These are phyloP conservation scores for Lasioglossum vierecki DNA, from an alignment of 2,888 invertebrate species.

Conservation along the genomic window DNA sequence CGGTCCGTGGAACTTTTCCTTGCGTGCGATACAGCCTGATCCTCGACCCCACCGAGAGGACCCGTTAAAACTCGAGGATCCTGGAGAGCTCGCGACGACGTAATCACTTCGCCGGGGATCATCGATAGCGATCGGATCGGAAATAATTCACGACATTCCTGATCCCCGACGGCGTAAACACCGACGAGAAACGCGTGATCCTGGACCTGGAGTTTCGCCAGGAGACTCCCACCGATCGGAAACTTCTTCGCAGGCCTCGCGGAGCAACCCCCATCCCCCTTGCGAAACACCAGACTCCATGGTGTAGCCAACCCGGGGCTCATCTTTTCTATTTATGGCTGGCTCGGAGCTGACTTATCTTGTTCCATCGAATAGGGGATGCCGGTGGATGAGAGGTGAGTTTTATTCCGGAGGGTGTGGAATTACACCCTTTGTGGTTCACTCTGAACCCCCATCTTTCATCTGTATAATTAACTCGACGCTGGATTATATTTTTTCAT, in stretches of 20 bases:
- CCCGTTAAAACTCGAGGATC: background rate
- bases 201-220: conserved; percentile 1
- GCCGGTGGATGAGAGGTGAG: background rate
- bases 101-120: conserved; percentile 27
- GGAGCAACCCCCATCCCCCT: background rate
- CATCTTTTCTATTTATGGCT: background rate
- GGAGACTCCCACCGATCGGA: background rate
- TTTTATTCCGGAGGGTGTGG: background rate
- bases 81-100: background rate
- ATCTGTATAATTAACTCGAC: background rate
- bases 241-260: background rate
- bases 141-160: conserved; percentile 41
- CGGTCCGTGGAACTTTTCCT: background rate
- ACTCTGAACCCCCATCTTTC: background rate
- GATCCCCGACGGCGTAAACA: conserved; percentile 12
- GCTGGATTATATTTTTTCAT: background rate
- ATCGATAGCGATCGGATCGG: conserved; percentile 51
- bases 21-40: background rate
- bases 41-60: conserved; percentile 2
- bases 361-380: background rate
- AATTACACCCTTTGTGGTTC: background rate
- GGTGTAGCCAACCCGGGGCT: background rate
- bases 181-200: background rate
- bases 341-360: background rate
- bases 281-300: background rate